phyloP scores from a whole-genome alignment of 2,888 invertebrate species.

The Leuctra nigra region DNA sequence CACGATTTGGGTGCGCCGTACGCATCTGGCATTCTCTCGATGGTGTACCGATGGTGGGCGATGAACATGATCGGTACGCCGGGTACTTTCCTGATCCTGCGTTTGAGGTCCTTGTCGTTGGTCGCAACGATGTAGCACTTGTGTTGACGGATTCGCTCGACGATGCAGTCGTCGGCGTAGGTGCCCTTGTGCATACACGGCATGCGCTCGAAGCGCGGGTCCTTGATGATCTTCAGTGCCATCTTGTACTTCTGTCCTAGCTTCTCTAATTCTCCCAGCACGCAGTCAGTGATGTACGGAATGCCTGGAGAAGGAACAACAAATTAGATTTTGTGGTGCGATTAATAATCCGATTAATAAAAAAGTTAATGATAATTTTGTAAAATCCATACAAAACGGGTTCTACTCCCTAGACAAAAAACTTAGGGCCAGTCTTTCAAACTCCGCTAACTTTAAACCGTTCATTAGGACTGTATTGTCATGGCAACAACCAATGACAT shows the following conservation, averaged over 20 bases:
- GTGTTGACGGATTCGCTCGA: conserved; percentile 84
- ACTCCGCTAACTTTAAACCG: no score
- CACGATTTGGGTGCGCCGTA: conserved; percentile 89
- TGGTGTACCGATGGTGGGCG: conserved; percentile 76
- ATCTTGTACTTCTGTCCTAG: conserved; percentile 91
- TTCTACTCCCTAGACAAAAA: no score
- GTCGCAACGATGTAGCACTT: conserved; percentile 99
- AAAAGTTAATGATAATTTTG: no score
- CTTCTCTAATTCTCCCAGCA: conserved; percentile 95
- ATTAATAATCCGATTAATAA: no score
- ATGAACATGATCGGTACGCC: conserved; percentile 99
- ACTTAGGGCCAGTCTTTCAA: no score
- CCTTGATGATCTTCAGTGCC: conserved; percentile 83
- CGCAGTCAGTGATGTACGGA: conserved; percentile 98
- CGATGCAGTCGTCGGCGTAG: conserved; percentile 98
- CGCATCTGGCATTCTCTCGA: conserved; percentile 98
- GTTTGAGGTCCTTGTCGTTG: conserved; percentile 94
- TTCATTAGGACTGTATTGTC: no score
- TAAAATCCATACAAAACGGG: no score
- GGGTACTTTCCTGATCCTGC: conserved; percentile 93
- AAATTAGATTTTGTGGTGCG: no score
- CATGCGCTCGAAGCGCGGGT: conserved; percentile 87
- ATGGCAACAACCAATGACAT: no score
- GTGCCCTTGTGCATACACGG: conserved; percentile 95
- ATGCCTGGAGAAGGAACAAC: conserved; percentile 54